Conservation (phyloP, 2,888 invertebrate species). For the Dynastes tityus region DNA sequence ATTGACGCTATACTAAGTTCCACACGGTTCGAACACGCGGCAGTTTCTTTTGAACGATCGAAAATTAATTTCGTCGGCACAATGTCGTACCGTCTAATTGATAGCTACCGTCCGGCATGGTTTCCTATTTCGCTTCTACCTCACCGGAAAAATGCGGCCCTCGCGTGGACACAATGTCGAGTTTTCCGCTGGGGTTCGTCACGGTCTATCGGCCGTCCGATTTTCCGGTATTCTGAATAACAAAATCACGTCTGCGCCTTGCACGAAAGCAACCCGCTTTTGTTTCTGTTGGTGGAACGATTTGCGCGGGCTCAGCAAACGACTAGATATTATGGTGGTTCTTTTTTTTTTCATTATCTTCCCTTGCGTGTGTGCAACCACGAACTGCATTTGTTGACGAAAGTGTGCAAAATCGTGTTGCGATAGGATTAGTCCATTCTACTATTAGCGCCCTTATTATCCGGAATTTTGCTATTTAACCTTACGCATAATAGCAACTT, state of each 20-base stretch:
- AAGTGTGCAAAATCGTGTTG: too few species aligned
- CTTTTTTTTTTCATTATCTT: background rate
- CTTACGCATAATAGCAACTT: too few species aligned
- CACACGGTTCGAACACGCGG: background rate
- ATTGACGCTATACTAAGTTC: background rate
- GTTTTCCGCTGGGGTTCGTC: slow-evolving; percentile 25
- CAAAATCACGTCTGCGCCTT: slow-evolving; percentile 19
- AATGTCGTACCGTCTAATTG: slow-evolving; percentile 3
- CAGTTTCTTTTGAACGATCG: slow-evolving; percentile 12
- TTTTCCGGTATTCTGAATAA: slow-evolving; percentile 52
- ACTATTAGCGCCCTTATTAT: too few species aligned
- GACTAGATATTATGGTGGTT: slow-evolving; percentile 12
- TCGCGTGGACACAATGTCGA: slow-evolving; percentile 6
- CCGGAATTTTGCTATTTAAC: too few species aligned
- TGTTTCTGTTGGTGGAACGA: slow-evolving; percentile 28
- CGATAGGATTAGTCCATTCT: too few species aligned
- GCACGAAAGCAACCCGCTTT: background rate
- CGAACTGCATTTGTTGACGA: background rate
- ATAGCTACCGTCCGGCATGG: background rate
- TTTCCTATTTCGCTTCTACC: slow-evolving; percentile 2
- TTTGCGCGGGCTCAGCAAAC: slow-evolving; percentile 35
- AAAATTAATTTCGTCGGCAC: slow-evolving; percentile 14
- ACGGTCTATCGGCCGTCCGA: slow-evolving; percentile 49
- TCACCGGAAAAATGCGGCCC: slow-evolving; percentile 11
- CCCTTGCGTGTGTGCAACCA: background rate